Evolutionary conservation across 2,888 invertebrate species (phyloP).

Genomic region (Amphipoea oculea): DNA sequence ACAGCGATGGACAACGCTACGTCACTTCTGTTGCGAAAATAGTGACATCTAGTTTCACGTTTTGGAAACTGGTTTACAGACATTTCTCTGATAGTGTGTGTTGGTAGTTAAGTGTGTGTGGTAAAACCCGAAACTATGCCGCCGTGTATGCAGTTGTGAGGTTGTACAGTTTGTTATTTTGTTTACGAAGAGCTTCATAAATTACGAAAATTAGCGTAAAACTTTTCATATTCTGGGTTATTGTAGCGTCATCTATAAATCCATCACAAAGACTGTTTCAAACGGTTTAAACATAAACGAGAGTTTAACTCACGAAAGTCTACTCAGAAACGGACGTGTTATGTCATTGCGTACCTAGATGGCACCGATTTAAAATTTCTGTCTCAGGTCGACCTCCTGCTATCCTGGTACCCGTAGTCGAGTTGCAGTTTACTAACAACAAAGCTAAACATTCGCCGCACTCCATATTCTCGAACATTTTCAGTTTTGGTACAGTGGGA

Average conservation of each 20-base stretch:
- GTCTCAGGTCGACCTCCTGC: not conserved
- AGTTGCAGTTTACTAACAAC: not conserved
- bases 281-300: no score
- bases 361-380: no score
- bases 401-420: not conserved
- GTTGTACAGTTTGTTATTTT: not conserved
- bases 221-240: no score
- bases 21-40: no score
- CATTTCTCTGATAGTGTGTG: not conserved
- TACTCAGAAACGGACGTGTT: no score
- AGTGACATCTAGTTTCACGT: no score
- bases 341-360: no score
- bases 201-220: no score
- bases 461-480: not conserved
- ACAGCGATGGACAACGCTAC: not conserved
- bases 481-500: not conserved
- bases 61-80: not conserved
- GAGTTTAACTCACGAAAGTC: not conserved
- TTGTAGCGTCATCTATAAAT: no score
- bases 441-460: not conserved
- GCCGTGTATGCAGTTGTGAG: not conserved
- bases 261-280: not conserved
- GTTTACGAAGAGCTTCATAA: no score
- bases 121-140: not conserved
- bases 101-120: not conserved